Base-by-base conservation (phyloP, 2,113 vertebrate genomes). In the Aspidoscelis tigris region DNA sequence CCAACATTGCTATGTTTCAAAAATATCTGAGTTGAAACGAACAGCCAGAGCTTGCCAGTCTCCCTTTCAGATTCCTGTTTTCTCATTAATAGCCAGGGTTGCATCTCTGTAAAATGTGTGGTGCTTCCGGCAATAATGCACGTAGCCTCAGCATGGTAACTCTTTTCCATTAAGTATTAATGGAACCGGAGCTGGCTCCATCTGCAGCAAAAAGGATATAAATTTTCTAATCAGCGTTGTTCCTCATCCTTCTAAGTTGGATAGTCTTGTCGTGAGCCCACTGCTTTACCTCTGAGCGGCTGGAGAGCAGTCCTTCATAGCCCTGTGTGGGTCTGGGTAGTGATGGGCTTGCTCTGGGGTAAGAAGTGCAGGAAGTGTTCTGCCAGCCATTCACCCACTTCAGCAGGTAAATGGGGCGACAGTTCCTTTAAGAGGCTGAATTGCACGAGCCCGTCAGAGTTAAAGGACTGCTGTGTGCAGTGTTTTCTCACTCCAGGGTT, bases 151-250 rank as follows among this genome's bases (percentile, higher is more conserved):
- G 76, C 53, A 5, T 8, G 26, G 43, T 53, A 77, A 73, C 69
- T 74, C 44, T 44, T 61, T 55, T 43, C 80, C 85, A 74, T 82
- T 78, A 86, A 86, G 73, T 68, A 78, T 86, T 86, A 74, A 71
- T 55, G 69, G 85, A 10, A 58, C 47, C 4, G 14, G 41, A 21
- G 4, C 33, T 73, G 85, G 68, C 80, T 66, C 69, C 9, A 10
- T 78, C 80, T 18, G 66, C 55, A 5, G 80, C 70, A 74, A 64
- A 72, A 33, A 50, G 33, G 55, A 55, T 82, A 73, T 82, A 82
- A 82, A 86, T 55, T 39, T 73, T 68, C 85, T 76, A 43, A 65
- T 72, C 44, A n/a, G 68, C 44, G 21, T 61, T 50, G 18, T 71
- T 24, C 66, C 9, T 71, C 68, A 6, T n/a, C 21, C 21, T 50